These are phyloP conservation scores for Chaenocephalus aceratus DNA, from an alignment of 2,113 vertebrate species.

Conservation along the genomic window DNA sequence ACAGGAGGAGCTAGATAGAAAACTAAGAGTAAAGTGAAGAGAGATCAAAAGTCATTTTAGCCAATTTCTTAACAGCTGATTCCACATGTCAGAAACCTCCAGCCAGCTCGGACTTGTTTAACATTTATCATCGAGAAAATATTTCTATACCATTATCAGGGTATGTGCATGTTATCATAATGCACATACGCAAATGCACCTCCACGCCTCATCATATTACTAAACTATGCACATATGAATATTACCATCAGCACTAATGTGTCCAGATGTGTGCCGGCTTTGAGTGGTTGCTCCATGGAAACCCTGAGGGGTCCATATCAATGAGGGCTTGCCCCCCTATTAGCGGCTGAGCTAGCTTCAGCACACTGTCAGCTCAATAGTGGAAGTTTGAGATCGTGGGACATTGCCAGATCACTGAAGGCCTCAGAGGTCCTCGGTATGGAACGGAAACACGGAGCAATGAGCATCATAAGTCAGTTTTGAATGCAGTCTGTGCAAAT, in stretches of 20 bases:
- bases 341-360: constrained; percentile 58
- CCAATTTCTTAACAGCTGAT: constrained; percentile 43
- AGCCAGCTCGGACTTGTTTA: constrained; percentile 3
- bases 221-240: constrained; percentile 18
- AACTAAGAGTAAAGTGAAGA: neutral
- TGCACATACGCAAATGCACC: constrained; percentile 14
- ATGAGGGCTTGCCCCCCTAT: constrained; percentile 39
- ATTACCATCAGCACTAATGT: constrained; percentile 22
- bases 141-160: neutral
- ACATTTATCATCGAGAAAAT: neutral
- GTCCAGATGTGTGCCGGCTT: constrained; percentile 14
- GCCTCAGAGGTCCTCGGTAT: constrained; percentile 30
- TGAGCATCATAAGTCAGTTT: constrained; percentile 43
- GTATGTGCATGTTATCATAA: neutral
- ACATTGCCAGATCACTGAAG: constrained; percentile 53
- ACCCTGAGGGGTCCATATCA: constrained; percentile 38
- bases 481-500: constrained; percentile 55
- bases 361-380: constrained; percentile 62
- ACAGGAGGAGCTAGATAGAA: neutral
- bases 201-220: constrained; percentile 12
- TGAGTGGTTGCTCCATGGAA: constrained; percentile 10
- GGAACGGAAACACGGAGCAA: constrained; percentile 24
- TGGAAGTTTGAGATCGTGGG: constrained; percentile 52
- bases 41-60: constrained; percentile 55
- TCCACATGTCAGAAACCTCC: constrained; percentile 43